Evolutionary conservation across 2,888 invertebrate species (phyloP), one percentile per base, ranked within the genome.

Genomic region (Chesias legatella): DNA sequence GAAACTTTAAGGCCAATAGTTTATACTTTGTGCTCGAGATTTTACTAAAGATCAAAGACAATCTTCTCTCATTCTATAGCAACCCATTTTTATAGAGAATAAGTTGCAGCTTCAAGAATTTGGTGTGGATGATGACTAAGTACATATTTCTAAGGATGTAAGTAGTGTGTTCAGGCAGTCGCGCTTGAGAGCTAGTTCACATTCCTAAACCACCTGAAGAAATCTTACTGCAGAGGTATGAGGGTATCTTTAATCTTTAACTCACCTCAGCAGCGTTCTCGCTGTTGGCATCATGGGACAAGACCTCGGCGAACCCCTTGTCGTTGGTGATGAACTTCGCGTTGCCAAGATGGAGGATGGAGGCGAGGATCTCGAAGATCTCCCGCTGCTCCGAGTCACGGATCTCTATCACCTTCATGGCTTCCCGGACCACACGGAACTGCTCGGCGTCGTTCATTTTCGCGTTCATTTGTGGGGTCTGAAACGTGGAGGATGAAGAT

Each of bases 311-410:
- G 47, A 89, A 80, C 10, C 94, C 93, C 40, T 94, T 93, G 9
- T 92, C 92, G 50, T 81, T 84, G 59, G 92, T 92, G 7, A 90
- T 90, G 73, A 96, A 97, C 45, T 92, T 92, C n/a, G 96, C 89
- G 66, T 97, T 97, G 7, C 97, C 97, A 54, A 97, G 88, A 65
- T 97, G 96, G 41, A 97, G 80, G 25, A 97, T 92, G 43, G 94
- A 93, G 5, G 94, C 95, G n/a, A 97, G 91, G 49, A 97, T 95
- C 32, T 91, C 89, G 63, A 95, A 94, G 53, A 97, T 91, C 58
- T 94, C 93, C 13, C 88, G 85, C 75, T 94, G 94, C 62, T 96
- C 95, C 0, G 89, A 77, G 1, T 89, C 80, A 0, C 89, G 82
- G 59, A 97, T 94, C 66, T 95, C 95, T 39, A 96, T 93, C 0